These are phyloP conservation scores for Drosophila greeni DNA, from an alignment of 2,888 invertebrate species.

Conservation along the genomic window DNA sequence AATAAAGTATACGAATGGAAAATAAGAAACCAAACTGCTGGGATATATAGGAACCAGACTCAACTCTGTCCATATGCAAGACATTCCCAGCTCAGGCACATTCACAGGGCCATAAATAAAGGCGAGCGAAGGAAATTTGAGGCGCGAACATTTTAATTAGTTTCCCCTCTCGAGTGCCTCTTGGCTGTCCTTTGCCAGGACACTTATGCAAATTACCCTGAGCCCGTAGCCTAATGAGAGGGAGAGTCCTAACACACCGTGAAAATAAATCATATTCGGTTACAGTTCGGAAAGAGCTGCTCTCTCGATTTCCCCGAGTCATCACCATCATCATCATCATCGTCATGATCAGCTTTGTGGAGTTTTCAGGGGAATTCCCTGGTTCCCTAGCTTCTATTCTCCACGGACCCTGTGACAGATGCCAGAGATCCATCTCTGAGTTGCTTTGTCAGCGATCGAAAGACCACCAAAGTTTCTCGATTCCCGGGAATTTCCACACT, in stretches of 20 bases:
- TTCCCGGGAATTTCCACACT: slow-evolving; percentile 17
- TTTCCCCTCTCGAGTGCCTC: slow-evolving; percentile 64
- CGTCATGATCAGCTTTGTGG: slow-evolving; percentile 22
- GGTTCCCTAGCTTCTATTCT: slow-evolving; percentile 35
- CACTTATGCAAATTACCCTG: slow-evolving; percentile 65
- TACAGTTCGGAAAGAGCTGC: slow-evolving; percentile 12
- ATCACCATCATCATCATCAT: slow-evolving; percentile 35
- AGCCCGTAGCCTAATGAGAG: slow-evolving; percentile 41
- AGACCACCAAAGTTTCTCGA: slow-evolving; percentile 61
- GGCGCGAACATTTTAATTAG: slow-evolving; percentile 78
- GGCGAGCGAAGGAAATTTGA: slow-evolving; percentile 59
- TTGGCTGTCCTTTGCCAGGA: slow-evolving; percentile 23
- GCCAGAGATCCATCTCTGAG: slow-evolving; percentile 65
- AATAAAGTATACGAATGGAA: slow-evolving; percentile 2
- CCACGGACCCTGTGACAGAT: slow-evolving; percentile 59
- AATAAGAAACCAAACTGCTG: slow-evolving; percentile 11
- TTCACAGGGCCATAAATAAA: slow-evolving; percentile 47
- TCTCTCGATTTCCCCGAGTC: slow-evolving; percentile 56
- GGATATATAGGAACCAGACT: not conserved
- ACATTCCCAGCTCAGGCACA: slow-evolving; percentile 64
- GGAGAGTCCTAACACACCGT: slow-evolving; percentile 35
- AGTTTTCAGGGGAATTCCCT: slow-evolving; percentile 46
- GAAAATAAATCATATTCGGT: slow-evolving; percentile 63
- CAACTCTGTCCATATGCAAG: slow-evolving; percentile 58
- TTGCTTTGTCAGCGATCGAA: slow-evolving; percentile 51